These are phyloP conservation scores for Colostygia pectinataria DNA, from an alignment of 2,888 invertebrate species.

Conservation along the genomic window DNA sequence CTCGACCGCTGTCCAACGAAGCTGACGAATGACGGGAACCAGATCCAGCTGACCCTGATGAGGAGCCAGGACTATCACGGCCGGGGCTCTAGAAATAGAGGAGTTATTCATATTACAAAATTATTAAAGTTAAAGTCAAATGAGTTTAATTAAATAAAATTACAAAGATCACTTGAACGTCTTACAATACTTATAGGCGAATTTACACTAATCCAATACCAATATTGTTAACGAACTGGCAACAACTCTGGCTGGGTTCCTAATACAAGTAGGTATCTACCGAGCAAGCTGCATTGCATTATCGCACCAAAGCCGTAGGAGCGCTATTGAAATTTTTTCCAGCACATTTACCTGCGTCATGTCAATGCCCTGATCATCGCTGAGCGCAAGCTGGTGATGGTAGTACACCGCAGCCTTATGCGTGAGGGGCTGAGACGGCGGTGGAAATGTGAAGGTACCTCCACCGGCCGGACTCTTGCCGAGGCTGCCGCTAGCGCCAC, in stretches of 20 bases:
- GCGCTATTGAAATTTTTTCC: not conserved
- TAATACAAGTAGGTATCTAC: too few relatives aligned
- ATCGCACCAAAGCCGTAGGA: too few relatives aligned
- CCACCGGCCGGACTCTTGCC: slow-evolving; percentile 86
- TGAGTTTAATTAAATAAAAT: too few relatives aligned
- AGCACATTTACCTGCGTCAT: slow-evolving; percentile 89
- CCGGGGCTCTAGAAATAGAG: slow-evolving; percentile 89
- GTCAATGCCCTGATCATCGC: slow-evolving; percentile 94
- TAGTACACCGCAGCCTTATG: slow-evolving; percentile 91
- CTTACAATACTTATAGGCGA: too few relatives aligned
- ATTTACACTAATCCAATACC: too few relatives aligned
- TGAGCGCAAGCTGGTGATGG: slow-evolving; percentile 91
- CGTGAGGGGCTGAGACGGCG: slow-evolving; percentile 86
- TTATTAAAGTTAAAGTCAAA: too few relatives aligned
- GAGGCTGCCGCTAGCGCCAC: slow-evolving; percentile 80
- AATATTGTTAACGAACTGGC: too few relatives aligned
- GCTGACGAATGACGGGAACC: slow-evolving; percentile 95
- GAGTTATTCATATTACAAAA: too few relatives aligned
- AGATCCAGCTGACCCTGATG: slow-evolving; percentile 93
- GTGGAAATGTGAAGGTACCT: slow-evolving; percentile 89
- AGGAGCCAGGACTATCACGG: slow-evolving; percentile 95
- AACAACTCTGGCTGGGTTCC: too few relatives aligned
- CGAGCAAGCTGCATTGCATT: too few relatives aligned
- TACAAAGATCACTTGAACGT: too few relatives aligned
- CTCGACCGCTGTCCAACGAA: slow-evolving; percentile 95